A percentile compares a stretch with the other conserved stretches of the same genome.
Conservation (phyloP, 2,888 invertebrate species). For the Scaptomyza parva region DNA sequence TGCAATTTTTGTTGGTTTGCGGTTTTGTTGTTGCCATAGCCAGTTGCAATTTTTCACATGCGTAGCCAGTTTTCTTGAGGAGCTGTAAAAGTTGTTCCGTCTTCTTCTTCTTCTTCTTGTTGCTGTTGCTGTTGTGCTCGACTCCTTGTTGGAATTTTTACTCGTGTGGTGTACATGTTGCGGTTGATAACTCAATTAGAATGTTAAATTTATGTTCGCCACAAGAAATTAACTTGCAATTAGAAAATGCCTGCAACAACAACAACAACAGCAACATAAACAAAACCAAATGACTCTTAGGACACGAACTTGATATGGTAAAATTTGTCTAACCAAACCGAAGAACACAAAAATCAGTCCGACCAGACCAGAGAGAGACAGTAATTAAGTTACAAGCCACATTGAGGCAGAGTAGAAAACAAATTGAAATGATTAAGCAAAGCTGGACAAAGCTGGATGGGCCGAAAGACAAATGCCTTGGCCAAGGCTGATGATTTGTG, state of each 20-base stretch:
- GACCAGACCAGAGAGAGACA: too few relatives aligned
- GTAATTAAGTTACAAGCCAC: constrained; percentile 46
- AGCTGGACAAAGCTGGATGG: constrained; percentile 23
- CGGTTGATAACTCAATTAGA: constrained; percentile 83
- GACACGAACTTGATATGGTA: constrained; percentile 67
- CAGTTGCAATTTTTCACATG: constrained; percentile 78
- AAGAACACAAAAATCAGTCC: constrained; percentile 10
- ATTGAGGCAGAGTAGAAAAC: constrained; percentile 30
- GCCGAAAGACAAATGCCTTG: constrained; percentile 26
- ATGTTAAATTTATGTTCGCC: constrained; percentile 82
- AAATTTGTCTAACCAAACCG: constrained; percentile 18
- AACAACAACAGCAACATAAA: too few relatives aligned
- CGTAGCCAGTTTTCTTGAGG: constrained; percentile 72
- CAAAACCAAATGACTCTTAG: constrained; percentile 70
- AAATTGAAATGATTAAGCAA: constrained; percentile 79
- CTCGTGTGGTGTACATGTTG: constrained; percentile 72
- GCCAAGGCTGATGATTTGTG: constrained; percentile 46
- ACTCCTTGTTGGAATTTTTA: constrained; percentile 61
- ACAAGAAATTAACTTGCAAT: constrained; percentile 82
- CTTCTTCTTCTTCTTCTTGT: constrained; percentile 32
- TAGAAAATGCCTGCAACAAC: constrained; percentile 72
- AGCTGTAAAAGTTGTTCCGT: constrained; percentile 73
- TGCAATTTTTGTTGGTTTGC: constrained; percentile 54
- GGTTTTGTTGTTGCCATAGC: constrained; percentile 52
- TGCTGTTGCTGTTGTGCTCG: constrained; percentile 25